Conservation (phyloP, 2,797 vertebrate genomes). For the Leptodactylus fallax region DNA sequence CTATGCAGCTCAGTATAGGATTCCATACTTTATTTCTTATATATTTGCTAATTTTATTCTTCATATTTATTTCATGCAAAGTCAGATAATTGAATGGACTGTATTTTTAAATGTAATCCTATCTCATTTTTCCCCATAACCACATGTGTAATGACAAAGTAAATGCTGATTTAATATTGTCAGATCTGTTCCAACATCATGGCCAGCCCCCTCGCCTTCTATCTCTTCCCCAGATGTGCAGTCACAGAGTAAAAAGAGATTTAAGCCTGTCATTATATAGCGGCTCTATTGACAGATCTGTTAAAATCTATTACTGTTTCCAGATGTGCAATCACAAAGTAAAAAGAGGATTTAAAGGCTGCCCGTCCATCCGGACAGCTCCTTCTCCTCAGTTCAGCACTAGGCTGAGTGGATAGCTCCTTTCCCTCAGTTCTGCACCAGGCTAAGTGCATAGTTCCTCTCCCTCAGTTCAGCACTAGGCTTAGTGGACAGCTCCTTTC, state of each 20-base stretch:
- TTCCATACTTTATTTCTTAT: neutral
- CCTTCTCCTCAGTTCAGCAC: neutral
- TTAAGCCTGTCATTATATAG: neutral
- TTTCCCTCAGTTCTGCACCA: neutral
- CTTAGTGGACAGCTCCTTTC: neutral
- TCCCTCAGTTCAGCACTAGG: neutral
- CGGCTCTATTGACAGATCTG: neutral
- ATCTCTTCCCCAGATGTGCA: slow-evolving; percentile 25
- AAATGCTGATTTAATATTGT: neutral
- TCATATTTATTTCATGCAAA: neutral
- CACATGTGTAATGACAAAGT: slow-evolving; percentile 31
- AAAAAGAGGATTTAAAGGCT: slow-evolving; percentile 24
- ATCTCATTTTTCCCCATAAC: neutral
- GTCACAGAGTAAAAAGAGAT: neutral
- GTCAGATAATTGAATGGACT: neutral
- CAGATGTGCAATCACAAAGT: slow-evolving; percentile 28
- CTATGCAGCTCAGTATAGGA: no score
- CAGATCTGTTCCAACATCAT: neutral
- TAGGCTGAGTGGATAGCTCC: neutral
- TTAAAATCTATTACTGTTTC: neutral
- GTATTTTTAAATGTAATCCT: neutral
- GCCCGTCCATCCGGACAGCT: neutral
- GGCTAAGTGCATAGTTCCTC: neutral
- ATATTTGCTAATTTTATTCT: neutral
- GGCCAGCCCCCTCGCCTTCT: slow-evolving; percentile 3